Base-by-base conservation (phyloP, 2,888 invertebrate genomes). In the Melieria crassipennis region DNA sequence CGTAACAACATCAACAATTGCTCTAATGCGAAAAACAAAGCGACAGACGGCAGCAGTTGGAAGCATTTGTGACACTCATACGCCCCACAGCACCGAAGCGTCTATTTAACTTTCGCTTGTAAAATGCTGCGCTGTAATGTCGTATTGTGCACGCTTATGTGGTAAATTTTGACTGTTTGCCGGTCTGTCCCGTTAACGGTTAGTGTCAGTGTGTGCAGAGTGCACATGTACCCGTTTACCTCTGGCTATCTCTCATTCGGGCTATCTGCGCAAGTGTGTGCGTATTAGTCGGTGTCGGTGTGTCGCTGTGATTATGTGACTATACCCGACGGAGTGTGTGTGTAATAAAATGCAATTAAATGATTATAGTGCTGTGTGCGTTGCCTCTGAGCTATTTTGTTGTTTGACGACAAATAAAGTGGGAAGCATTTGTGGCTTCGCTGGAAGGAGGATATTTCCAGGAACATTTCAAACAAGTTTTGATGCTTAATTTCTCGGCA, bases 101-200 rank as follows among this genome's bases (percentile, higher is more conserved):
- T 47, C 65, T 45, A 57, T 57, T 57, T 47, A 65, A 65, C 65
- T 47, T 47, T 65, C 57, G 45, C 57, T 30, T 65, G 57, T 47
- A 45, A 65, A 65, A 30, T 56, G 5, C 9, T 16, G 57, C 16
- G 16, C 57, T 7, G 5, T 10, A 11, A 42, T 7, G 16, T 7
- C n/a, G 55, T 6, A 13, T 55, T 55, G 9, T n/a, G 57, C 4
- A 52, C 11, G 42, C 5, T 48, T 30, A 50, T 63, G n/a, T 4
- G n/a, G 16, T 30, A 30, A 30, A 30, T 30, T 30, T 30, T 30
- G 30, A 30, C 30, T 30, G 30, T 30, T 30, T 30, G 30, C 30
- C 30, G 2, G 30, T 30, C 30, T 30, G 30, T 30, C 30, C 30
- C 30, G 4, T 43, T 7, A 6, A n/a, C 7, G 45, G 45, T 60